Base-by-base conservation (phyloP, 2,113 vertebrate species). In the Coturnix japonica region DNA sequence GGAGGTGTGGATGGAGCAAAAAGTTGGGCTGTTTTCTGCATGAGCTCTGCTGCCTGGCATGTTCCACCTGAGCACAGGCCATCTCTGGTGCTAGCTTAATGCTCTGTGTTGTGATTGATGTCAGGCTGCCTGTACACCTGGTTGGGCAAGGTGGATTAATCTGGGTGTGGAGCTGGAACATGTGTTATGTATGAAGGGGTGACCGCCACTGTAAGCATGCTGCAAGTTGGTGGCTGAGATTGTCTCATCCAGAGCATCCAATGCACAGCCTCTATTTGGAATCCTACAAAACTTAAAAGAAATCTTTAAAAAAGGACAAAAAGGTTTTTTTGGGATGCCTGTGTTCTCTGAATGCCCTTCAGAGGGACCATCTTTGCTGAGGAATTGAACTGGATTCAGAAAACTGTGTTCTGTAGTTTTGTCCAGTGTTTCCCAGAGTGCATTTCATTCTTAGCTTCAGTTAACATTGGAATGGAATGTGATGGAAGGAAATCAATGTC, bases 61-160 rank as follows among this genome's bases (percentile, higher is more conserved):
- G 26, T n/a, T 71, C 54, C 72, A n/a, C 28, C 64, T 19, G 6
- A 43, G 63, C 25, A 25, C 33, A 13, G 74, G 33, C 46, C 1
- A 1, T 31, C 61, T 81, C n/a, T 51, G 43, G 0, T 17, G 46
- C 60, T 43, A n/a, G 6, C 31, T 46, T 20, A 6, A 23, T n/a
- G 90, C 20, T 30, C 80, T 57, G 6, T 21, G 69, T 13, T 87
- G 30, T 20, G 76, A 71, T 33, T 65, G 74, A 28, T 88, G 33
- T n/a, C 54, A 35, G 74, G 60, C 69, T 85, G 44, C 56, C 49
- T 2, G 26, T 78, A 46, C 11, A 44, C 64, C 65, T 17, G 18
- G 17, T 73, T 89, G 75, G 75, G 72, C 84, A 93, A 75, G 72
- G 49, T 46, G 10, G 53, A 19, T 84, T 87, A 73, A 73, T 76